Percentiles rank a stretch among this genome's conserved stretches.
Conservation (phyloP, 1,140 invertebrate species). For the Nasonia giraulti region DNA sequence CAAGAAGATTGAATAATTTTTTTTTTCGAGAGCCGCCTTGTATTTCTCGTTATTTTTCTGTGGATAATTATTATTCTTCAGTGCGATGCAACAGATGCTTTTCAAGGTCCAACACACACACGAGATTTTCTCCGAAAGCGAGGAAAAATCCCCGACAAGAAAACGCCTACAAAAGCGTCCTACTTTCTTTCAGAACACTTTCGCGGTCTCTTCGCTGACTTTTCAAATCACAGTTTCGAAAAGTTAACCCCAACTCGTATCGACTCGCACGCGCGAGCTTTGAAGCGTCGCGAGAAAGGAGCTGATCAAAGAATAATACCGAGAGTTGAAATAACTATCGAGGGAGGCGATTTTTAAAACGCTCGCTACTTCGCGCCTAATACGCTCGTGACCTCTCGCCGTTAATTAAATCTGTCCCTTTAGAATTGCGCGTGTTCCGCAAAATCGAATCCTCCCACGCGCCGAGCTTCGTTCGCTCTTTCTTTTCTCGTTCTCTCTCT, state of each 20-base stretch:
- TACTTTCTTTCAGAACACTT: background rate
- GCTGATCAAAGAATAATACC: background rate
- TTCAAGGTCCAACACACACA: too few species aligned
- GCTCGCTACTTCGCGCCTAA: background rate
- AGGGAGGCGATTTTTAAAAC: background rate
- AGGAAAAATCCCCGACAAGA: too few species aligned
- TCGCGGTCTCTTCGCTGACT: background rate
- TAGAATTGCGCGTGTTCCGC: background rate
- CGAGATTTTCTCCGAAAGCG: too few species aligned
- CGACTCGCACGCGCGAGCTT: background rate
- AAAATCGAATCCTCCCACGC: background rate
- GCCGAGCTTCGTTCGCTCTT: background rate
- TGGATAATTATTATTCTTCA: too few species aligned
- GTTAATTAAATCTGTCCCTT: background rate
- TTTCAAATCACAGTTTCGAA: background rate
- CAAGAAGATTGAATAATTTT: too few species aligned
- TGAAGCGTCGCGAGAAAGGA: background rate
- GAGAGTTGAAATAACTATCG: too few species aligned
- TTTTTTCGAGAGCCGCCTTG: too few species aligned
- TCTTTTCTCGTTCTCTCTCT: background rate
- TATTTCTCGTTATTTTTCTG: too few species aligned
- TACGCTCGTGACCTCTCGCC: background rate
- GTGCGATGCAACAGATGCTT: background rate
- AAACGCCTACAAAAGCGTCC: too few species aligned
- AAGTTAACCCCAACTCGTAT: background rate